These are phyloP conservation scores for Agrotis clavis DNA, from an alignment of 2,888 invertebrate species.

Conservation along the genomic window DNA sequence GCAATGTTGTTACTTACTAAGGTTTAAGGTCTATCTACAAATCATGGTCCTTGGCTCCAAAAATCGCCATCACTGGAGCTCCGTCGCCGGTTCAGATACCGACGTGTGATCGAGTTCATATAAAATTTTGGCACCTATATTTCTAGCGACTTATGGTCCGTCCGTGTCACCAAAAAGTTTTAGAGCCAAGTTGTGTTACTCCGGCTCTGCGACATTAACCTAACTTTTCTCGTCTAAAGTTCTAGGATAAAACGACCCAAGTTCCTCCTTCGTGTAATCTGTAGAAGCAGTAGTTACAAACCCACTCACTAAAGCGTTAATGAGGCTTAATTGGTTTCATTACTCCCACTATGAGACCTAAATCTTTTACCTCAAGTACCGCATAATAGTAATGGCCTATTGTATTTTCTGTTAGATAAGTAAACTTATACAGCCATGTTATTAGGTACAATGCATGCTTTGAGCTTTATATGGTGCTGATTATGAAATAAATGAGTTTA, in stretches of 20 bases:
- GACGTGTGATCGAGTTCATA: too few species aligned
- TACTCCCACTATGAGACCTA: conserved; percentile 18
- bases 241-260: not conserved
- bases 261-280: conserved; percentile 14
- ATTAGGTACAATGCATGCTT: conserved; percentile 27
- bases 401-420: conserved; percentile 30
- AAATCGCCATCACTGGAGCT: too few species aligned
- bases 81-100: too few species aligned
- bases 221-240: not conserved
- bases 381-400: conserved; percentile 25
- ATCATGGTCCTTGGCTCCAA: too few species aligned
- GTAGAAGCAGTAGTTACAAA: conserved; percentile 11
- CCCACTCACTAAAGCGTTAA: conserved; percentile 30
- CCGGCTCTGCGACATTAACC: not conserved
- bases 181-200: not conserved
- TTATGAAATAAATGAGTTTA: conserved; percentile 22
- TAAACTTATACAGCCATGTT: not conserved
- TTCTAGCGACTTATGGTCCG: too few species aligned
- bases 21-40: too few species aligned
- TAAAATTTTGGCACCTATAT: too few species aligned
- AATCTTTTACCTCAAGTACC: conserved; percentile 10
- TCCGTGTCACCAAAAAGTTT: not conserved
- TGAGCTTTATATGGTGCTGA: conserved; percentile 16
- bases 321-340: conserved; percentile 43
- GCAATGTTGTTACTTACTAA: not conserved